A percentile compares a stretch with the other conserved stretches of the same genome.
Conservation (phyloP, 2,113 vertebrate genomes). For the Nannospalax galili region DNA sequence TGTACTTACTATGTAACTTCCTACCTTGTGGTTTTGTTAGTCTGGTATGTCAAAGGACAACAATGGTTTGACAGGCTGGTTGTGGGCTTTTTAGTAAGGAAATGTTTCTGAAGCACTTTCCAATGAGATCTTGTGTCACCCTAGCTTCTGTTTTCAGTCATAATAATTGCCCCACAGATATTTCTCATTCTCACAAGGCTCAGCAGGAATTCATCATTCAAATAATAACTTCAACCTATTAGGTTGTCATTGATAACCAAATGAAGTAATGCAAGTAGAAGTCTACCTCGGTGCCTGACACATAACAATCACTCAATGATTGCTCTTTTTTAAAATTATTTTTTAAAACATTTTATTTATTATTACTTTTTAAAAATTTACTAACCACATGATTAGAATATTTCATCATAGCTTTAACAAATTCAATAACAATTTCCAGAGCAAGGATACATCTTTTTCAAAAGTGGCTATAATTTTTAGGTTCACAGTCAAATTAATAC, state of each 20-base stretch:
- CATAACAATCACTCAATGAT: not conserved
- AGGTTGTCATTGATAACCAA: not conserved
- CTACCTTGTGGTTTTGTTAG: not conserved
- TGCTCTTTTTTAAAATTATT: too few species aligned
- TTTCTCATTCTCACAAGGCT: not conserved
- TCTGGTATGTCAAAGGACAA: not conserved
- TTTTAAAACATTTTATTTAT: too few species aligned
- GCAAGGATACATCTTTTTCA: too few species aligned
- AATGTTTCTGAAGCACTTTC: not conserved
- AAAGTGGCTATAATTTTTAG: too few species aligned
- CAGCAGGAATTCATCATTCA: not conserved
- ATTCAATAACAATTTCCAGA: too few species aligned
- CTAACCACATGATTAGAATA: too few species aligned
- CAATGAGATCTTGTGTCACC: not conserved
- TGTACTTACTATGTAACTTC: not conserved
- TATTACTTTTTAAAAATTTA: too few species aligned
- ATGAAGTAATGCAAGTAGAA: not conserved
- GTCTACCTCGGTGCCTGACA: not conserved
- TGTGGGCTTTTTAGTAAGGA: not conserved
- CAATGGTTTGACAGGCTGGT: not conserved
- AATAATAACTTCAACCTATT: slow-evolving; percentile 14
- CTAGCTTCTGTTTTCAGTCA: not conserved
- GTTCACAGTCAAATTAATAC: too few species aligned
- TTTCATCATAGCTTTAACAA: too few species aligned
- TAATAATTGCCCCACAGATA: rapidly evolving